These are phyloP conservation scores for Xestia c-nigrum DNA, from an alignment of 2,888 invertebrate genomes.

Conservation along the genomic window DNA sequence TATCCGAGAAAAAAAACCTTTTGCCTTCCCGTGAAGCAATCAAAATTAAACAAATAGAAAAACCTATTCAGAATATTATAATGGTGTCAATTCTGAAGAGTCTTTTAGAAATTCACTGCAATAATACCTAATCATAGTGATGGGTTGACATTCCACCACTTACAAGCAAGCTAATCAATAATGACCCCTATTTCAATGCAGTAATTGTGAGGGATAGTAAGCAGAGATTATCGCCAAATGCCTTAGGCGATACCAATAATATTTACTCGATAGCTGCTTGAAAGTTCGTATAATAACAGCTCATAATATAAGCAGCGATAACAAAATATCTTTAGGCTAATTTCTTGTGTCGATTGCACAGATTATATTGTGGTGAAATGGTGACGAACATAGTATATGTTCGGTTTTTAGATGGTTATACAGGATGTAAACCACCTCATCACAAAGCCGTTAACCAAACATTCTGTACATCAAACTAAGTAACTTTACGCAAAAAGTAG, in stretches of 20 bases:
- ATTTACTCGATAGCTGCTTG: slow-evolving; percentile 37
- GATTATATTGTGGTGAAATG: neutral
- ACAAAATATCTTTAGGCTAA: slow-evolving; percentile 36
- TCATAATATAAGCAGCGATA: slow-evolving; percentile 21
- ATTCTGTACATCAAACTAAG: too few species aligned
- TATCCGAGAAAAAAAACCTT: neutral
- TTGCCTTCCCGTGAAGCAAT: neutral
- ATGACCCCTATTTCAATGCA: slow-evolving; percentile 50
- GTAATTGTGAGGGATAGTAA: slow-evolving; percentile 55
- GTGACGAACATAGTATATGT: neutral
- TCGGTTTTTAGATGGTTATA: too few species aligned
- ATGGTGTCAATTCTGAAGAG: neutral
- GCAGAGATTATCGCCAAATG: slow-evolving; percentile 54
- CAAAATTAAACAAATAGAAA: neutral
- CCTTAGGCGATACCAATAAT: slow-evolving; percentile 56
- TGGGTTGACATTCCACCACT: slow-evolving; percentile 41
- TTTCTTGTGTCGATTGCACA: slow-evolving; percentile 12
- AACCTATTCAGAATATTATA: neutral
- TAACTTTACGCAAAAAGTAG: too few species aligned
- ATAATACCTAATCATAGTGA: slow-evolving; percentile 1
- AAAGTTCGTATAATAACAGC: slow-evolving; percentile 49
- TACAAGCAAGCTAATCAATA: slow-evolving; percentile 48
- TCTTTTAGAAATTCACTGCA: neutral
- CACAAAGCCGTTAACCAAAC: too few species aligned
- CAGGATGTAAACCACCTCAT: too few species aligned